phyloP scores from a whole-genome alignment of 2,888 invertebrate species.

The Nomada ferruginata region DNA sequence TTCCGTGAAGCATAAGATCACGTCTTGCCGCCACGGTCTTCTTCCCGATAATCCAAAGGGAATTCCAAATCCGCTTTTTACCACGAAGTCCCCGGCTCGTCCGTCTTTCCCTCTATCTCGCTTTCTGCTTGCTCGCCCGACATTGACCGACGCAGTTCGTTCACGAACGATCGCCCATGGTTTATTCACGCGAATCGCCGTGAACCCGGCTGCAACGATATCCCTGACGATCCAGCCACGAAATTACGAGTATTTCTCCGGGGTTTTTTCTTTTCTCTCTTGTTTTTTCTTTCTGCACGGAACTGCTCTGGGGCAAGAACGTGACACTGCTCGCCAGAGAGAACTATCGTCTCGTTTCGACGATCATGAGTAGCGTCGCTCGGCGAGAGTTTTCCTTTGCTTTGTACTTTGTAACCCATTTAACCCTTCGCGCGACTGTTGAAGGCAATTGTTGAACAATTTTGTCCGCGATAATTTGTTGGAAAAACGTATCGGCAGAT shows the following conservation, averaged over 20 bases:
- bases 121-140: background rate
- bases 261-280: background rate
- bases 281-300: background rate
- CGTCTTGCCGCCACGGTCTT: constrained; percentile 48
- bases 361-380: constrained; percentile 14
- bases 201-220: constrained; percentile 18
- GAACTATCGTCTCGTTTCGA: constrained; percentile 36
- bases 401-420: background rate
- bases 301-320: constrained; percentile 11
- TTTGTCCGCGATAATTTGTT: too few species aligned
- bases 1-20: constrained; percentile 55
- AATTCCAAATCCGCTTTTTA: constrained; percentile 64
- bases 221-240: constrained; percentile 38
- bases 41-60: constrained; percentile 60
- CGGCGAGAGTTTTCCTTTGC: background rate
- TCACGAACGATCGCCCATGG: constrained; percentile 21
- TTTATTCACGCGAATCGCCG: constrained; percentile 53
- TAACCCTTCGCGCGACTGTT: too few species aligned
- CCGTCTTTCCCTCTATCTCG: background rate
- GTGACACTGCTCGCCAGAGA: constrained; percentile 23
- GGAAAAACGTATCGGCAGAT: too few species aligned
- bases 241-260: constrained; percentile 28
- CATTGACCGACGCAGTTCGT: background rate
- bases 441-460: too few species aligned
- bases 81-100: constrained; percentile 6